Conservation (phyloP, 2,797 vertebrate species). For the Muscicapa comitata region DNA sequence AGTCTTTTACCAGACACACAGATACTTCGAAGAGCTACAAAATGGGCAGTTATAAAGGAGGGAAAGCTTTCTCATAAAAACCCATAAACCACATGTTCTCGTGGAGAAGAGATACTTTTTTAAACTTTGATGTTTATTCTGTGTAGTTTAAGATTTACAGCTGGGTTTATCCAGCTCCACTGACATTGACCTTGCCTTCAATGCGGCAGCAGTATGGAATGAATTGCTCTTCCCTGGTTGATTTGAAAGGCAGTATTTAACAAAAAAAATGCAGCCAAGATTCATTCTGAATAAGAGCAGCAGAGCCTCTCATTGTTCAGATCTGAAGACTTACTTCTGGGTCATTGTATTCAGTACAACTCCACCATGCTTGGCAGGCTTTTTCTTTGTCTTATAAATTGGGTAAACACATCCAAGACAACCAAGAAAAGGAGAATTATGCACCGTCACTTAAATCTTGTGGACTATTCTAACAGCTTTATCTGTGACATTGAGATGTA, state of each 20-base stretch:
- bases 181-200: neutral
- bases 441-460: neutral
- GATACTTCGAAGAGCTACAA: neutral
- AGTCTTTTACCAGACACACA: conserved; percentile 9
- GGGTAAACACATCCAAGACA: conserved; percentile 24
- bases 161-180: neutral
- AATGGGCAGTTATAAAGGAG: neutral
- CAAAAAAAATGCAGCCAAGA: neutral
- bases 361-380: neutral
- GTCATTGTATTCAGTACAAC: neutral
- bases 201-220: neutral
- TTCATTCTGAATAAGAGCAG: neutral
- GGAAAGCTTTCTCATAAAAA: neutral
- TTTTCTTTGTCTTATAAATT: conserved; percentile 25
- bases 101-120: neutral
- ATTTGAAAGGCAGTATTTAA: neutral
- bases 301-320: neutral
- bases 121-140: neutral
- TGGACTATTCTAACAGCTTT: neutral
- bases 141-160: neutral
- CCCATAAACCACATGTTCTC: neutral
- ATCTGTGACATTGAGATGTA: neutral
- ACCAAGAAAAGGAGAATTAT: conserved; percentile 13
- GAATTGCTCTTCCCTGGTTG: neutral
- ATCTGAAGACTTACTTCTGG: neutral